These are phyloP conservation scores for Globia sparganii DNA, from an alignment of 2,888 invertebrate species.

Conservation along the genomic window DNA sequence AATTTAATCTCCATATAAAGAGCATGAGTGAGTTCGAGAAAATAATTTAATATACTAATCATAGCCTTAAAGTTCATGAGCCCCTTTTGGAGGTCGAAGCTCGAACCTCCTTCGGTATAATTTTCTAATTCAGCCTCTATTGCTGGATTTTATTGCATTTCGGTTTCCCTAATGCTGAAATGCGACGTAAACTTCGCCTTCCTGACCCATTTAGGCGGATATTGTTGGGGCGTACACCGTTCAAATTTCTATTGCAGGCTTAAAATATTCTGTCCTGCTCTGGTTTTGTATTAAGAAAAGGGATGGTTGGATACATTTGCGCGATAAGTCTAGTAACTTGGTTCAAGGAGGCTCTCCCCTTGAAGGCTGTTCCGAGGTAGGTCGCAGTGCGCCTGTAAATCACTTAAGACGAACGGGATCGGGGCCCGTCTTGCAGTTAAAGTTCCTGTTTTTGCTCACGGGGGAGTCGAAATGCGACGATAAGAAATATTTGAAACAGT, in stretches of 20 bases:
- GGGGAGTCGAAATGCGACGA: constrained; percentile 78
- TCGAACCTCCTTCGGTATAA: constrained; percentile 76
- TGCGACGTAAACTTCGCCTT: constrained; percentile 89
- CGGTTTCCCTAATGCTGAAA: constrained; percentile 85
- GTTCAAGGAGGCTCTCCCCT: constrained; percentile 75
- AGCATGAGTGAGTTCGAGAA: constrained; percentile 39
- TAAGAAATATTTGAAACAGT: constrained; percentile 83
- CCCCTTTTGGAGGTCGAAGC: constrained; percentile 58
- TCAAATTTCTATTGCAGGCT: constrained; percentile 82
- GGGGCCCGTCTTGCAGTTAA: constrained; percentile 78
- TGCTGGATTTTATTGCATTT: constrained; percentile 84
- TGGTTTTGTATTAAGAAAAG: constrained; percentile 69
- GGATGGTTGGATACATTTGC: constrained; percentile 71
- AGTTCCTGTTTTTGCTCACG: constrained; percentile 85
- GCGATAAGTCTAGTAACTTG: constrained; percentile 81
- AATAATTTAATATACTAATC: constrained; percentile 60
- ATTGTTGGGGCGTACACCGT: constrained; percentile 83
- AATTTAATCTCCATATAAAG: constrained; percentile 54
- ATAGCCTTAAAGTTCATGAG: constrained; percentile 53
- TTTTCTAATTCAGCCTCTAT: constrained; percentile 83
- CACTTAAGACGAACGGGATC: constrained; percentile 85
- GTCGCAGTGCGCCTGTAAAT: constrained; percentile 86
- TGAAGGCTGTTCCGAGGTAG: constrained; percentile 76
- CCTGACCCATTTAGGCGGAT: constrained; percentile 89
- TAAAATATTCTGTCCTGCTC: constrained; percentile 78